Conservation (phyloP, 35 echinoderm and acorn worm genomes). For the Lytechinus pictus region DNA sequence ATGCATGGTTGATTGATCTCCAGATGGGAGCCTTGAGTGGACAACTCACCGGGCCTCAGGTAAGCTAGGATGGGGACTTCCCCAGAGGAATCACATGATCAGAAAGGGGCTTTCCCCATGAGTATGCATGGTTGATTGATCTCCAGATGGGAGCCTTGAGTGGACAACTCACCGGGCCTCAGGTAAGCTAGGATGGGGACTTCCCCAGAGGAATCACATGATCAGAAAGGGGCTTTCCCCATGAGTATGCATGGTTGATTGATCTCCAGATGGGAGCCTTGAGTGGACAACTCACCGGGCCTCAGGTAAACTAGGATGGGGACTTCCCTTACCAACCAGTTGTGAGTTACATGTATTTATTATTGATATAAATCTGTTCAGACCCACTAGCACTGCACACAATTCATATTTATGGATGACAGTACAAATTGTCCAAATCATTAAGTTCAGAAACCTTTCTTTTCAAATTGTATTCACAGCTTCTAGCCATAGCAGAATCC, state of each 20-base stretch:
- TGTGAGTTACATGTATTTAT: no score
- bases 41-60: conserved; percentile 76
- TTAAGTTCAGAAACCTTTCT: not conserved
- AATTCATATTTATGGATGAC: no score
- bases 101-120: no score
- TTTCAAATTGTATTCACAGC: conserved; percentile 43
- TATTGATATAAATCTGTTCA: no score
- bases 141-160: conserved; percentile 83
- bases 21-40: conserved; percentile 82
- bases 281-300: conserved; percentile 72
- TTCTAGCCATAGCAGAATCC: conserved; percentile 68
- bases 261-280: conserved; percentile 84
- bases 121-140: conserved; percentile 96
- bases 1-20: conserved; percentile 92
- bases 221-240: conserved; percentile 69
- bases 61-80: not conserved
- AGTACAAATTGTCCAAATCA: no score
- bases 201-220: not conserved
- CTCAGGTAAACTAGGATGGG: conserved; percentile 60
- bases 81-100: no score
- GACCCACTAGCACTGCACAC: no score
- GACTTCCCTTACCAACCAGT: no score
- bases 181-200: conserved; percentile 59
- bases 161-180: conserved; percentile 80
- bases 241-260: conserved; percentile 91